Evolutionary conservation across 2,113 vertebrate species (phyloP), one percentile per base, ranked within the genome.

Genomic region (Heliornis fulica): DNA sequence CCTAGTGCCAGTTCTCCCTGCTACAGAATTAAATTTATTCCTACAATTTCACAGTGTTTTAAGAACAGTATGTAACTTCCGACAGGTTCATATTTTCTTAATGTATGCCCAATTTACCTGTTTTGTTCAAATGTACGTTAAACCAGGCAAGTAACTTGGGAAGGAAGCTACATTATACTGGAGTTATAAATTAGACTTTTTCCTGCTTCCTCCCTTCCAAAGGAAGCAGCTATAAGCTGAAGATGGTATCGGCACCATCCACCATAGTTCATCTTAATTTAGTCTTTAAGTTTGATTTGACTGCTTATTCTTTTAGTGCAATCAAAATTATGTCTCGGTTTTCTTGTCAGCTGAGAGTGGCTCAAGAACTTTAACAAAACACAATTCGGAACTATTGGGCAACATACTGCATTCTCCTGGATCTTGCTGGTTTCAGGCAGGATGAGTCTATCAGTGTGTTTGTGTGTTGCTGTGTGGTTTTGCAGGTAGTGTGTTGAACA

Each of bases 401-500:
- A 61, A 20, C 9, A 21, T 28, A 34, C 4, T 29, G 22, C 10
- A 5, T 41, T 89, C 38, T 82, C 48, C 41, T 46, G 26, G 32
- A 22, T 70, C 18, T 76, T 87, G 36, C 57, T 68, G n/a, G 61
- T 22, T 50, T 10, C 10, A 45, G 25, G 36, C 51, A 63, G 3
- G 1, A 40, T 59, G 31, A 20, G 4, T 54, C 7, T 59, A 13
- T 56, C 10, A 11, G 10, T n/a, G n/a, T n/a, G 9, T 85, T 80
- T 6, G 13, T 75, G 56, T 10, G 22, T 70, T 90, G 25, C 77
- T 6, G 13, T 75, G 56, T 10, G 22, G 66, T 90, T 25, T 45
- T 3, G 0, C 1, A 1, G 13, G 7, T 61, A 89, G 15, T 1
- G 0, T 43, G 31, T 26, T 84, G 29, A n/a, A n/a, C n/a, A 66